Evolutionary conservation across 1,140 invertebrate species (phyloP), one percentile per base, ranked within the genome.

Genomic region (Hylaeus volcanicus): DNA sequence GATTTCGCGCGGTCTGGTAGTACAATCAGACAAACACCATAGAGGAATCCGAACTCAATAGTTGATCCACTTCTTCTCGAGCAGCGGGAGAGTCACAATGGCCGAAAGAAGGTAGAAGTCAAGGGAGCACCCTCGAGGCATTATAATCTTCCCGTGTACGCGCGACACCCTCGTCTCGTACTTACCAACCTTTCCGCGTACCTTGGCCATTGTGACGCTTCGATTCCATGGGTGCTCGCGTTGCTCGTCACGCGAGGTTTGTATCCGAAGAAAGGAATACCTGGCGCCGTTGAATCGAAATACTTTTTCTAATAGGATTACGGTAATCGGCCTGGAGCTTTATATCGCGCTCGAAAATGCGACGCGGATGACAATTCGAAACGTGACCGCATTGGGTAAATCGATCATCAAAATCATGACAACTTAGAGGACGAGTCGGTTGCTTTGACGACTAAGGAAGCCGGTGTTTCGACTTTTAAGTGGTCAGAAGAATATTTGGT

Each of bases 291-390:
- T 68, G 68, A 45, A 72, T 71, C 51, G 58, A 14, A 55, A 56
- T 37, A 48, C 69, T 45, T 69, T 37, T 15, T 12, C 88, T 93
- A 93, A 93, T 92, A 92, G 91, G 92, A 93, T 93, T 89, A 92
- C 77, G 83, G 84, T 88, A 93, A 92, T 92, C 91, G 89, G 82
- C 81, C 84, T 15, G 88, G 90, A 87, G 90, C 78, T 79, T 88
- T 77, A 88, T 88, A 92, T 91, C 90, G 88, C 88, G 89, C 85
- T 86, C 83, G 88, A 89, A 90, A 92, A 92, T 91, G 83, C 81
- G 85, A 73, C 86, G 82, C 88, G 89, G 89, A 88, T 89, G 90
- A 90, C 86, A 84, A 89, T 89, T 89, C 86, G 89, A 91, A 87
- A 91, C 92, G 89, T 87, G 89, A 78, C 58, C 83, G 68, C 69